A percentile compares a stretch with the other conserved stretches of the same genome.
These are phyloP conservation scores for Phymorhynchus buccinoides DNA, from an alignment of 1,140 invertebrate genomes.

Conservation along the genomic window DNA sequence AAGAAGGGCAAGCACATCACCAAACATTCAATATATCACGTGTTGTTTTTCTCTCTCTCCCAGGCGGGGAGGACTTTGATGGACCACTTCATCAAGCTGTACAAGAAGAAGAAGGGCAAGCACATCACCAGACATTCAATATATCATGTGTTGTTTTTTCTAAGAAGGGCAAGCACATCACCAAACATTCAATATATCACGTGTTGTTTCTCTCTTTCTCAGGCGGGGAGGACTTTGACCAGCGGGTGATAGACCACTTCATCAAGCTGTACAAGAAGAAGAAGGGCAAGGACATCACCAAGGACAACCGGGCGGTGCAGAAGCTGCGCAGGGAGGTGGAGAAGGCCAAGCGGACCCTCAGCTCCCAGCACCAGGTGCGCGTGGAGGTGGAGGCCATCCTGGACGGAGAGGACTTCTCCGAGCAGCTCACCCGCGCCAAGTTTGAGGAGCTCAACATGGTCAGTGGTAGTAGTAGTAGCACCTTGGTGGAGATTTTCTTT, in stretches of 20 bases:
- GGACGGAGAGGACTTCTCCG: constrained; percentile 99
- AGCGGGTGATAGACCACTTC: constrained; percentile 98
- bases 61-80: constrained; percentile 98
- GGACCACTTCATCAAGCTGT: constrained; percentile 98
- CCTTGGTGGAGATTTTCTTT: too few species aligned
- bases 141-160: too few species aligned
- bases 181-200: too few species aligned
- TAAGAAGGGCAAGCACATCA: too few species aligned
- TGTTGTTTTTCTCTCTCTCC: constrained; percentile 9
- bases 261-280: constrained; percentile 99
- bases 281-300: constrained; percentile 97
- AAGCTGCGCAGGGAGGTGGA: constrained; percentile 97
- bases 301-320: constrained; percentile 94
- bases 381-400: constrained; percentile 99
- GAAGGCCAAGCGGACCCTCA: constrained; percentile 96
- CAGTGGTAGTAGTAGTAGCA: too few species aligned
- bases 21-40: too few species aligned
- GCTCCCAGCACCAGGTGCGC: constrained; percentile 94
- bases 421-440: constrained; percentile 97
- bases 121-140: constrained; percentile 96
- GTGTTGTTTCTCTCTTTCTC: constrained; percentile 24
- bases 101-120: constrained; percentile 99
- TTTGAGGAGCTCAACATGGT: constrained; percentile 99
- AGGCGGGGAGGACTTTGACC: constrained; percentile 99
- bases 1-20: constrained; percentile 98